phyloP scores from a whole-genome alignment of 1,140 invertebrate genomes.

The Mycetomoellerius zeteki region DNA sequence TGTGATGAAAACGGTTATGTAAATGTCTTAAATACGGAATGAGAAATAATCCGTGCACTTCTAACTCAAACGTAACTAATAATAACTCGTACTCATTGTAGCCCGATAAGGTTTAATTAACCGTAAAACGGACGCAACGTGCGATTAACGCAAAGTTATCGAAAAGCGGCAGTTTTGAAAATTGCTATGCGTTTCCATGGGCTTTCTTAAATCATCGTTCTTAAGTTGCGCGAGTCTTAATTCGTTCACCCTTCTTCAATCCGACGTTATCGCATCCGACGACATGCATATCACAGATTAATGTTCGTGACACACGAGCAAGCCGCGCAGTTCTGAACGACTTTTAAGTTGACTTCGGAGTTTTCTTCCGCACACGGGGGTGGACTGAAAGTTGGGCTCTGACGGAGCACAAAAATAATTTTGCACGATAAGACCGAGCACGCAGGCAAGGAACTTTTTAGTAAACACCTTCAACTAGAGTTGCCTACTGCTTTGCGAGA shows the following conservation, averaged over 20 bases:
- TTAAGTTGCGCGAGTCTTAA: constrained; percentile 45
- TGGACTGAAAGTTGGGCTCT: constrained; percentile 33
- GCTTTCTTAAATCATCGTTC: constrained; percentile 8
- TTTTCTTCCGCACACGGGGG: constrained; percentile 15
- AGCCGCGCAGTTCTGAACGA: constrained; percentile 37
- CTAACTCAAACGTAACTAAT: constrained; percentile 31
- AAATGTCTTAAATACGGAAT: constrained; percentile 13
- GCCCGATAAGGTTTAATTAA: constrained; percentile 22
- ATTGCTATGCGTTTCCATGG: constrained; percentile 3
- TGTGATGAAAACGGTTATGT: constrained; percentile 1
- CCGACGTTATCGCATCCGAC: constrained; percentile 57
- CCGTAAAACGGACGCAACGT: constrained; percentile 50
- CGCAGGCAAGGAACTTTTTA: constrained; percentile 49
- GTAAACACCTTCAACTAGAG: constrained; percentile 53
- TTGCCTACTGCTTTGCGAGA: constrained; percentile 26
- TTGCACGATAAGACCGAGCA: constrained; percentile 59
- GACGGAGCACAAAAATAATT: constrained; percentile 60
- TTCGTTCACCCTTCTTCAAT: constrained; percentile 61
- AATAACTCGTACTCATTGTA: not conserved
- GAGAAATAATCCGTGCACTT: constrained; percentile 21
- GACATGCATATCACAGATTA: constrained; percentile 61
- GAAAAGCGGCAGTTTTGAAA: constrained; percentile 21
- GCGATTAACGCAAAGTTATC: constrained; percentile 39
- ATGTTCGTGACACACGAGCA: constrained; percentile 63
- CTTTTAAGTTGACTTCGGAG: constrained; percentile 55